A percentile compares a stretch with the other conserved stretches of the same genome.
These are phyloP conservation scores for Tetramorium simillimum DNA, from an alignment of 1,140 invertebrate genomes.

Conservation along the genomic window DNA sequence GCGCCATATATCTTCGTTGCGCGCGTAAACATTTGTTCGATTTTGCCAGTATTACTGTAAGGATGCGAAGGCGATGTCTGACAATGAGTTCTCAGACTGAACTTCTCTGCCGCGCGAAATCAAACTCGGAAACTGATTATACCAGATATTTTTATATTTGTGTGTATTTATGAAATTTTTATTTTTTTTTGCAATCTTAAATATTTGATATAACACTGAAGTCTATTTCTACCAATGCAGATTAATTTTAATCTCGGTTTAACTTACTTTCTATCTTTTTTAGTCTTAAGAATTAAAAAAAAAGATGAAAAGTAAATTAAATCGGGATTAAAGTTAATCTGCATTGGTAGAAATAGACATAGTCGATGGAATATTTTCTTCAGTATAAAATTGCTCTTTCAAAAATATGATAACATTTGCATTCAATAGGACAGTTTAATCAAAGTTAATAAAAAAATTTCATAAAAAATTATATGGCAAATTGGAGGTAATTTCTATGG, in stretches of 20 bases:
- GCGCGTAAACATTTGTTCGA: constrained; percentile 15
- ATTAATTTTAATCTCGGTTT: no score
- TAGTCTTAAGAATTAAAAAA: no score
- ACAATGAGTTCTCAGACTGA: not conserved
- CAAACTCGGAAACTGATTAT: not conserved
- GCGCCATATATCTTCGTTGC: not conserved
- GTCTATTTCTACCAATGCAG: no score
- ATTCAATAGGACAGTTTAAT: not conserved
- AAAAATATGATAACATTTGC: not conserved
- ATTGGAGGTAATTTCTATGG: no score
- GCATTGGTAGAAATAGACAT: no score
- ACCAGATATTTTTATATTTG: not conserved
- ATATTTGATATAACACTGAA: not conserved
- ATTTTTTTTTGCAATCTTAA: not conserved
- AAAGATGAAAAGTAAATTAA: no score
- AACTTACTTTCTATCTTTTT: no score
- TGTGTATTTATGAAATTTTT: not conserved
- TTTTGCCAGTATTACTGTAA: not conserved
- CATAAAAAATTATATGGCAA: not conserved
- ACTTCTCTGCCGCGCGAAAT: not conserved
- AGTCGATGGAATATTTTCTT: not conserved
- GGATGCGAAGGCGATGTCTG: not conserved
- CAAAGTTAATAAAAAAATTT: not conserved
- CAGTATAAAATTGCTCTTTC: not conserved
- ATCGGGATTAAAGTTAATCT: no score